A percentile compares a stretch with the other conserved stretches of the same genome.
Conservation (phyloP, 2,888 invertebrate species). For the Ectobius pallidus region DNA sequence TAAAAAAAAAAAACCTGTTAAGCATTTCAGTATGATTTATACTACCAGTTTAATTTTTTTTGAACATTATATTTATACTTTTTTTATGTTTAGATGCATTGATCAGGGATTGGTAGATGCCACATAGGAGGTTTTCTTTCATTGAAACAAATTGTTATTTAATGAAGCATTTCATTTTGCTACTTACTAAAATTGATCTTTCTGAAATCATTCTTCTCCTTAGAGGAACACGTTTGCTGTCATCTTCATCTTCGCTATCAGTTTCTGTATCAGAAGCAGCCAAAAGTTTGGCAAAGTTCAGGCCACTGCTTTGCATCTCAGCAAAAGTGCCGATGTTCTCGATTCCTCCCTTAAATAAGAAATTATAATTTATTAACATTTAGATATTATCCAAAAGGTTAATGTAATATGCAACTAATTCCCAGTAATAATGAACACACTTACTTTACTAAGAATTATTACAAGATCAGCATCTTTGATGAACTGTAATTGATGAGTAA, state of each 20-base stretch:
- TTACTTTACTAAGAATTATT: conserved; percentile 54
- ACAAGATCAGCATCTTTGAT: conserved; percentile 50
- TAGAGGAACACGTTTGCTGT: not conserved
- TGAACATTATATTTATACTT: too few relatives aligned
- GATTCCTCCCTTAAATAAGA: conserved; percentile 58
- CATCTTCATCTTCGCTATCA: conserved; percentile 25
- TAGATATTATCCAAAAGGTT: too few relatives aligned
- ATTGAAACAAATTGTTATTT: too few relatives aligned
- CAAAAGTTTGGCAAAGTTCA: conserved; percentile 57
- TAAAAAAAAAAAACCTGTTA: too few relatives aligned
- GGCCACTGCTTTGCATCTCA: conserved; percentile 46
- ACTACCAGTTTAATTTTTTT: too few relatives aligned
- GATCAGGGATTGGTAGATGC: too few relatives aligned
- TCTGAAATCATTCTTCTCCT: not conserved
- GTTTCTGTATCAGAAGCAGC: conserved; percentile 51
- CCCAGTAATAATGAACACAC: too few relatives aligned
- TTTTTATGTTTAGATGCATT: too few relatives aligned
- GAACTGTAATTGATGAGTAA: conserved; percentile 63
- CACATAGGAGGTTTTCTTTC: too few relatives aligned
- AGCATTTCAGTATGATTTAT: too few relatives aligned
- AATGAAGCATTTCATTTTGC: too few relatives aligned
- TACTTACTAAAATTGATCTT: conserved; percentile 1
- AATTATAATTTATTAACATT: not conserved
- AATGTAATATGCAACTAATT: too few relatives aligned
- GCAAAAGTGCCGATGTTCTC: conserved; percentile 47